Conservation (phyloP, 1,140 invertebrate species). For the Ylistrum balloti region DNA sequence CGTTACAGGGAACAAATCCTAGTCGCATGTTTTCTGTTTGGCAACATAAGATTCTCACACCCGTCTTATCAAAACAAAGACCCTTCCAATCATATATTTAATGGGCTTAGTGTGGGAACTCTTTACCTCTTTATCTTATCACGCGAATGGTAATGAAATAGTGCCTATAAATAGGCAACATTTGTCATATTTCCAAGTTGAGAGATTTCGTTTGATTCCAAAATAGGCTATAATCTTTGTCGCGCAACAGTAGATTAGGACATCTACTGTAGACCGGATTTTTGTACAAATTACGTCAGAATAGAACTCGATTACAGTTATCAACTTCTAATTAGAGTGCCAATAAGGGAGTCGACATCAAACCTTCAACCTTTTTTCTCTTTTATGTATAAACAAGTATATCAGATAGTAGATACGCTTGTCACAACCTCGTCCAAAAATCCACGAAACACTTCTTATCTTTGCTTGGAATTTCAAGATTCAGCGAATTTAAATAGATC, state of each 20-base stretch:
- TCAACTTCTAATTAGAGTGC: not conserved
- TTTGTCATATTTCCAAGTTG: slow-evolving; percentile 15
- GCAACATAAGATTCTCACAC: too few relatives aligned
- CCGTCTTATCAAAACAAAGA: not conserved
- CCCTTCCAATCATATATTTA: not conserved
- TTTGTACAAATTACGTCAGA: not conserved
- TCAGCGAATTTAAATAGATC: too few relatives aligned
- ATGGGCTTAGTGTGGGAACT: not conserved
- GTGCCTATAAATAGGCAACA: not conserved
- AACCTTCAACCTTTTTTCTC: not conserved
- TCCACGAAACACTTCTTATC: not conserved
- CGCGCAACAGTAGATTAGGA: not conserved
- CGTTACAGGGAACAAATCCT: too few relatives aligned
- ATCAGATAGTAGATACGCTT: not conserved
- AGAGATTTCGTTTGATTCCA: not conserved
- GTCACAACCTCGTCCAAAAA: not conserved
- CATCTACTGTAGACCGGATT: not conserved
- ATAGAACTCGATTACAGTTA: not conserved
- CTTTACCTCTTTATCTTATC: not conserved
- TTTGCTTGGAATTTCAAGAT: too few relatives aligned
- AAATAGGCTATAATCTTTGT: not conserved
- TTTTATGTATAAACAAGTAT: not conserved
- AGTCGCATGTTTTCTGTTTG: too few relatives aligned
- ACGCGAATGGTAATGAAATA: not conserved
- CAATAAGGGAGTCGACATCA: not conserved